Evolutionary conservation across 2,113 vertebrate genomes (phyloP).

Genomic region (Nothocercus nigrocapillus): DNA sequence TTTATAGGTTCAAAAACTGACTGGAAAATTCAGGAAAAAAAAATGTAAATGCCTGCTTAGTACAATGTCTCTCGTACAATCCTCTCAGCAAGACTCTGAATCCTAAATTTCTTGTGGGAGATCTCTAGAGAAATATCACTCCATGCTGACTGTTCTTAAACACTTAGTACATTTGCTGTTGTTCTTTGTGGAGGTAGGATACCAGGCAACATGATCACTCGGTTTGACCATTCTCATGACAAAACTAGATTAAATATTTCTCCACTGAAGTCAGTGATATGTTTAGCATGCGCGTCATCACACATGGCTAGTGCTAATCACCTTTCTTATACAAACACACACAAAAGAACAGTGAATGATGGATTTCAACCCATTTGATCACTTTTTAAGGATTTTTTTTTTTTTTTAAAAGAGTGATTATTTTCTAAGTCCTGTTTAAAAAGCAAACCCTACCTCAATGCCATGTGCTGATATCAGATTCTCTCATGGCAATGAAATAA

Average conservation of each 20-base stretch:
- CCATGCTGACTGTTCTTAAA: not conserved
- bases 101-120: not conserved
- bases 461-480: not conserved
- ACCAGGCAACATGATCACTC: not conserved
- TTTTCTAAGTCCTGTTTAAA: not conserved
- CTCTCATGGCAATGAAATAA: not conserved
- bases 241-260: not conserved
- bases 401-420: not conserved
- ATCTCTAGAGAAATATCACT: not conserved
- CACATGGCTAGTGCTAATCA: not conserved
- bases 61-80: not conserved
- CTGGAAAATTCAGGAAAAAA: not conserved
- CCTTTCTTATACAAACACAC: not conserved
- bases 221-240: not conserved
- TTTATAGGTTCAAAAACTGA: not conserved
- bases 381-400: not conserved
- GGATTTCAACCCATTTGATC: not conserved
- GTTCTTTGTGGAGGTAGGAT: not conserved
- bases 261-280: rapidly evolving
- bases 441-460: not conserved
- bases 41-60: not conserved
- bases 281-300: not conserved
- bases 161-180: rapidly evolving
- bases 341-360: not conserved
- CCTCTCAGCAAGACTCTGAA: not conserved